A percentile compares a stretch with the other conserved stretches of the same genome.
phyloP scores from a whole-genome alignment of 2,797 vertebrate genomes.

The Paguma larvata region DNA sequence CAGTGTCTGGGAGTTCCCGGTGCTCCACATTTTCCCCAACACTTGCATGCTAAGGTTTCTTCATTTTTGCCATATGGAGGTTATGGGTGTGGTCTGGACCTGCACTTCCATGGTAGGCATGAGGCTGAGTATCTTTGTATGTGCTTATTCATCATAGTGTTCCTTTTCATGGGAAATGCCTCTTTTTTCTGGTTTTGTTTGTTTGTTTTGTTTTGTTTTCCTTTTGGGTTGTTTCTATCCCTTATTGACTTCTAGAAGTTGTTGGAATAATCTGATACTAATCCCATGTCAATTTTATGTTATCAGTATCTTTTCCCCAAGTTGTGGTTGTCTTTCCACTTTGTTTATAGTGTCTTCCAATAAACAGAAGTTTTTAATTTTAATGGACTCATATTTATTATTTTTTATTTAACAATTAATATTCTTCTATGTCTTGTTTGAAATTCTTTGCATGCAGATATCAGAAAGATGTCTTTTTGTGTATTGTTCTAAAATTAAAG shows the following conservation, averaged over 20 bases:
- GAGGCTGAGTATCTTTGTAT: not conserved
- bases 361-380: slow-evolving; percentile 38
- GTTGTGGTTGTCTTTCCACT: not conserved
- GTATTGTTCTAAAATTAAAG: slow-evolving; percentile 38
- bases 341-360: not conserved
- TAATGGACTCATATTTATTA: not conserved
- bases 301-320: not conserved
- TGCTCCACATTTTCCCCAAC: not conserved
- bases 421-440: not conserved
- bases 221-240: not conserved
- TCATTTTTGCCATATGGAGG: not conserved
- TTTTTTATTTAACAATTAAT: slow-evolving; percentile 18
- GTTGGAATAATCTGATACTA: not conserved
- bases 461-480: not conserved
- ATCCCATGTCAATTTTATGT: slow-evolving; percentile 15
- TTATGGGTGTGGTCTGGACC: not conserved
- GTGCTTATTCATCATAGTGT: not conserved
- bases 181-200: not conserved
- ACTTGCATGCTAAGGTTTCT: not conserved
- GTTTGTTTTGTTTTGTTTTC: not conserved
- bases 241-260: not conserved
- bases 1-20: not conserved
- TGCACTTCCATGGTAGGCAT: not conserved
- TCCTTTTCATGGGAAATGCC: not conserved
- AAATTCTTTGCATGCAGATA: not conserved